Evolutionary conservation across 2,888 invertebrate genomes (phyloP).

Genomic region (Oscheius sp.): DNA sequence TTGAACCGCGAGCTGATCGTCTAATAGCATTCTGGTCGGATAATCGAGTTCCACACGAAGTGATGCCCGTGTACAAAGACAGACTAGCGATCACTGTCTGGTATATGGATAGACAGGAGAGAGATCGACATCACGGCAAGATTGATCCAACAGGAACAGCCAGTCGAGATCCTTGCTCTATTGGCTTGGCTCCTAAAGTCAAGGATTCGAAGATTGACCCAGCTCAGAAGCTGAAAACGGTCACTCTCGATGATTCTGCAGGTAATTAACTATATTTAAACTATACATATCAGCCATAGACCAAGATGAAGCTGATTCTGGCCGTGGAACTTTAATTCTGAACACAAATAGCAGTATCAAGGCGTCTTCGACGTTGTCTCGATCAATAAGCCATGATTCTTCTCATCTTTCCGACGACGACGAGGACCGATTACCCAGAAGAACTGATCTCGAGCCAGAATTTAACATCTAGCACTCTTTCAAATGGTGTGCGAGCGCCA

Average conservation of each 20-base stretch:
- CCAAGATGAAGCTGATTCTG: slow-evolving; percentile 30
- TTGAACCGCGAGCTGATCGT: slow-evolving; percentile 91
- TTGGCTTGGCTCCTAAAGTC: slow-evolving; percentile 5
- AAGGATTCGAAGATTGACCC: slow-evolving; percentile 20
- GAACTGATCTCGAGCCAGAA: slow-evolving; percentile 15
- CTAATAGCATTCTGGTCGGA: slow-evolving; percentile 98
- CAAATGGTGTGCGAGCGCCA: no score
- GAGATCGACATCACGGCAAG: slow-evolving; percentile 40
- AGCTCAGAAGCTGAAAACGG: neutral
- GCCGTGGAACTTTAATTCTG: slow-evolving; percentile 12
- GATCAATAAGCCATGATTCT: slow-evolving; percentile 7
- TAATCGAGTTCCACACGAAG: slow-evolving; percentile 94
- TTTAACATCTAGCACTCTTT: slow-evolving; percentile 8
- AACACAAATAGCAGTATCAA: slow-evolving; percentile 1
- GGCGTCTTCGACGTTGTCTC: neutral
- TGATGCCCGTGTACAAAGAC: slow-evolving; percentile 90
- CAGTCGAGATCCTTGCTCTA: neutral
- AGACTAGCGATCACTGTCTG: slow-evolving; percentile 72
- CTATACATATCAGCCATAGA: neutral
- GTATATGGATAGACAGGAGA: slow-evolving; percentile 61
- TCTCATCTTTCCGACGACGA: slow-evolving; percentile 21
- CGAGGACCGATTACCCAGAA: slow-evolving; percentile 17
- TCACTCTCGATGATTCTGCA: neutral
- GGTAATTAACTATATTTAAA: neutral
- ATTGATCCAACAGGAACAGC: neutral